Conservation (phyloP, 2,113 vertebrate species). For the Elaphurus davidianus region DNA sequence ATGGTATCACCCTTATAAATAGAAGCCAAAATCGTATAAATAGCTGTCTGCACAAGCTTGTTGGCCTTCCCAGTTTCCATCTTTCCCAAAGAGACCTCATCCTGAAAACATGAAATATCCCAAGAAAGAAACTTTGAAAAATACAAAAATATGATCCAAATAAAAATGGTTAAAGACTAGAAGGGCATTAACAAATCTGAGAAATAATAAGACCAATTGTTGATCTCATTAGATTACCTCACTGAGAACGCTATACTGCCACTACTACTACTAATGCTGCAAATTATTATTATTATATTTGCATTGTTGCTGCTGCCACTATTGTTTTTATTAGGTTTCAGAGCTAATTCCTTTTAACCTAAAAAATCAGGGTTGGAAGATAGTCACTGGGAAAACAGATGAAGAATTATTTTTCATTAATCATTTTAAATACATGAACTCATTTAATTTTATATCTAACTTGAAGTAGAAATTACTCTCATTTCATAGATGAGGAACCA, state of each 20-base stretch:
- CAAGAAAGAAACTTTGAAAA: background rate
- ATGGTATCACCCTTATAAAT: background rate
- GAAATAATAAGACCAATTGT: background rate
- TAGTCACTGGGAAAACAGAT: background rate
- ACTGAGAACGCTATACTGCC: background rate
- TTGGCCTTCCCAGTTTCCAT: background rate
- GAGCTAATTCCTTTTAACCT: background rate
- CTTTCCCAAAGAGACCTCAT: background rate
- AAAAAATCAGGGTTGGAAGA: background rate
- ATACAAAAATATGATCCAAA: background rate
- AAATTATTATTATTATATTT: background rate
- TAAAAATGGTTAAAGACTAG: background rate
- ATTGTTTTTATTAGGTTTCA: background rate
- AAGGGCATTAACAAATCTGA: background rate
- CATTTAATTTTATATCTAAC: background rate
- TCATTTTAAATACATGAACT: background rate
- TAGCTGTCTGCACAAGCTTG: background rate
- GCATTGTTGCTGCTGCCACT: background rate
- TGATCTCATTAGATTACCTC: background rate
- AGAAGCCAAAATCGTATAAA: background rate
- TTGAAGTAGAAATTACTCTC: background rate
- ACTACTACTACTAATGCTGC: too few species aligned
- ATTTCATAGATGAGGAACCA: background rate
- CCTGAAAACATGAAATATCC: background rate
- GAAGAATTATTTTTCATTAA: background rate